A percentile compares a stretch with the other conserved stretches of the same genome.
Conservation (phyloP, 2,888 invertebrate genomes). For the Leucophora obtusa region DNA sequence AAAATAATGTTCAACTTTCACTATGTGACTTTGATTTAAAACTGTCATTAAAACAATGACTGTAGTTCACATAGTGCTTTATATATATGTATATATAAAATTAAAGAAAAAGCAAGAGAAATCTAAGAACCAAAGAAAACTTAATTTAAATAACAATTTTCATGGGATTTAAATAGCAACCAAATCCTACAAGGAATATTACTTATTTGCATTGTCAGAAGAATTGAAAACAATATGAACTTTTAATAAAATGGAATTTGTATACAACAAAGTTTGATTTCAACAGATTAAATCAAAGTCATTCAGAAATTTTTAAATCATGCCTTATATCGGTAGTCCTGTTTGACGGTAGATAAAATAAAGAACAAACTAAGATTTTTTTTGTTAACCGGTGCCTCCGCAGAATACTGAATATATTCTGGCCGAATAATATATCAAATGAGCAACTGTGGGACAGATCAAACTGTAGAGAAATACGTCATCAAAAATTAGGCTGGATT, state of each 20-base stretch:
- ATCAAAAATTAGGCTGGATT: no score
- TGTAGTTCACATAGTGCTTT: no score
- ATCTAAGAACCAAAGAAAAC: background rate
- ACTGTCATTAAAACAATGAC: constrained; percentile 14
- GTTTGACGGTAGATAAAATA: no score
- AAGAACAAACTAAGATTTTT: no score
- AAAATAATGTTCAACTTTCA: background rate
- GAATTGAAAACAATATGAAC: background rate
- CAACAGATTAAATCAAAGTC: background rate
- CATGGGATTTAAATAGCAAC: background rate
- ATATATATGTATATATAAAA: no score
- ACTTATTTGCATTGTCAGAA: background rate
- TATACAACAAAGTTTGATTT: background rate
- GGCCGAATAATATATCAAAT: no score
- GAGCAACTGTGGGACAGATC: no score
- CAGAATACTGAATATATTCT: no score
- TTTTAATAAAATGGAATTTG: background rate
- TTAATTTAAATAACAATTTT: constrained; percentile 7
- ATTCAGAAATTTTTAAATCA: no score
- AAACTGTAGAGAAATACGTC: no score
- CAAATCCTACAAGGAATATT: background rate
- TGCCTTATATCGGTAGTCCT: no score
- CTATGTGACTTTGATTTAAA: background rate
- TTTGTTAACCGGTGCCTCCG: no score
- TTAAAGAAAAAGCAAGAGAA: background rate